phyloP scores from a whole-genome alignment of 2,888 invertebrate genomes.

The Boloria selene region DNA sequence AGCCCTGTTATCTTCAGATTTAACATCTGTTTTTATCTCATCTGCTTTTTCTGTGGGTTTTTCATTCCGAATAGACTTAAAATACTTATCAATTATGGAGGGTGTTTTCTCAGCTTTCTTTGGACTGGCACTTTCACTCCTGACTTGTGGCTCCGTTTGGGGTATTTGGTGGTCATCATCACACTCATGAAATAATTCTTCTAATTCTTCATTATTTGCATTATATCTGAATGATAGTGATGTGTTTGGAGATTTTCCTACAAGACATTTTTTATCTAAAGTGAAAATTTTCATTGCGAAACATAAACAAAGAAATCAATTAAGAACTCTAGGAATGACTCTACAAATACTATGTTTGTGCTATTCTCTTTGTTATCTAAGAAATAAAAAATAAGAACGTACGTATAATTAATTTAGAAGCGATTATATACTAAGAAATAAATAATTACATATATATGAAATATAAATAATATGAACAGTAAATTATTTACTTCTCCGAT shows the following conservation, averaged over 20 bases:
- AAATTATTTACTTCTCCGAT: background rate
- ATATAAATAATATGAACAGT: too few species aligned
- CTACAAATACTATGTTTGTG: slow-evolving; percentile 32
- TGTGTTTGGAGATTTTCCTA: slow-evolving; percentile 74
- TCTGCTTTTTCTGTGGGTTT: slow-evolving; percentile 62
- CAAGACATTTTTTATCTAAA: slow-evolving; percentile 41
- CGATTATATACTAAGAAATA: background rate
- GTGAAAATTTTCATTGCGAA: background rate
- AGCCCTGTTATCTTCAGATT: slow-evolving; percentile 55
- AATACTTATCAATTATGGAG: slow-evolving; percentile 77
- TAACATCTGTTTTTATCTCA: slow-evolving; percentile 58
- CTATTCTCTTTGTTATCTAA: slow-evolving; percentile 66
- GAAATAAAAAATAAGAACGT: slow-evolving; percentile 46
- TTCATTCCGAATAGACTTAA: slow-evolving; percentile 68
- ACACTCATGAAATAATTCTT: slow-evolving; percentile 85
- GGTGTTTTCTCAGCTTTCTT: slow-evolving; percentile 72
- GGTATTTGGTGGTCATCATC: slow-evolving; percentile 81
- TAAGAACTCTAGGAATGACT: slow-evolving; percentile 15
- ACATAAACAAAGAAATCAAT: slow-evolving; percentile 30
- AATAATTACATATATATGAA: background rate
- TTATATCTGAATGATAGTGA: slow-evolving; percentile 86
- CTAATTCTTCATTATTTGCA: slow-evolving; percentile 89
- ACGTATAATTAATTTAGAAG: background rate
- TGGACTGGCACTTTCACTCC: slow-evolving; percentile 69
- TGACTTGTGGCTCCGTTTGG: slow-evolving; percentile 67